Percentiles rank a stretch among this genome's conserved stretches.
phyloP scores from a whole-genome alignment of 1,140 invertebrate genomes.

The Ladona fulva region DNA sequence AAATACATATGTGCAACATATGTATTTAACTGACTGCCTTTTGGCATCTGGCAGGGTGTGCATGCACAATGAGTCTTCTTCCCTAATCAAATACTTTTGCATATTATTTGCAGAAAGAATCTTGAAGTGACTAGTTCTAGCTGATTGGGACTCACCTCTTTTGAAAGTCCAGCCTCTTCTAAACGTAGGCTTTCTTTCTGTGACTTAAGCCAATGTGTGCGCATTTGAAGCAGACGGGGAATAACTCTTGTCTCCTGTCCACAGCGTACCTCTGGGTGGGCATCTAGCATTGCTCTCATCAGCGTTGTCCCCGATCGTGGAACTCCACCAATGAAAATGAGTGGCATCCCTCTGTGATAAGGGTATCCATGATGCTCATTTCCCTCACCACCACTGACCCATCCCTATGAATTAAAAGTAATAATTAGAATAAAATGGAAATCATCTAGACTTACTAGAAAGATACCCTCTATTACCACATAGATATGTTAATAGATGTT shows the following conservation, averaged over 20 bases:
- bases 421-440: too few species aligned
- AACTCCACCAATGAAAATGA: conserved; percentile 96
- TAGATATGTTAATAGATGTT: too few species aligned
- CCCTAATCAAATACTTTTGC: too few species aligned
- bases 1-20: too few species aligned
- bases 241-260: conserved; percentile 97
- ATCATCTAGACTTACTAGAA: too few species aligned
- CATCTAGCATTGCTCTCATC: conserved; percentile 96
- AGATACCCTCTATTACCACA: too few species aligned
- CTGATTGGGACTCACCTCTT: conserved; percentile 50
- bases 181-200: conserved; percentile 81
- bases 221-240: conserved; percentile 83
- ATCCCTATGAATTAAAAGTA: background rate
- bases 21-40: too few species aligned
- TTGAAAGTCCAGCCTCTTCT: conserved; percentile 88
- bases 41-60: too few species aligned
- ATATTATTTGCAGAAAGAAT: too few species aligned
- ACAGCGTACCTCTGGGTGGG: conserved; percentile 95
- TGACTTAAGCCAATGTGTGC: conserved; percentile 86
- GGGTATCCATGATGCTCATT: conserved; percentile 36
- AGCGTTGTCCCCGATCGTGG: conserved; percentile 94
- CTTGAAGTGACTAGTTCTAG: too few species aligned
- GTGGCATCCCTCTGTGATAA: conserved; percentile 77
- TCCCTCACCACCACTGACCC: background rate
- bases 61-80: too few species aligned